Base-by-base conservation (phyloP, 53 echinoderm and acorn worm species). In the Henricia sp. region DNA sequence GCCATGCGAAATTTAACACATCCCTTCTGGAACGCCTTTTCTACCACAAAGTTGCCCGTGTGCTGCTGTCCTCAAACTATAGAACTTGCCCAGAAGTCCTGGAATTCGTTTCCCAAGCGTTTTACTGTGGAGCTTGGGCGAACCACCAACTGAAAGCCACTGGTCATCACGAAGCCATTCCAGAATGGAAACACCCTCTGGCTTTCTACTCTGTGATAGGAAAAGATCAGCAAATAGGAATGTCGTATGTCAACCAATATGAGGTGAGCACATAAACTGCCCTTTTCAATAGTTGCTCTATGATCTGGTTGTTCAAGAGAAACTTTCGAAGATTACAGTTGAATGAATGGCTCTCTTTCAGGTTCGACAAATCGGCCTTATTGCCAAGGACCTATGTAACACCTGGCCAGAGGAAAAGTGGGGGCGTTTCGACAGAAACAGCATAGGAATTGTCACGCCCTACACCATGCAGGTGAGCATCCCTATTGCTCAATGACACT, bases 401-500 rank as follows among this genome's bases (percentile, higher is more conserved):
- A 82, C 77, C 32, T 96, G 96, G 96, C 96, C 96, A 2, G 62
- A 36, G 19, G 87, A 74, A 23, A 75, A 25, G 28, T 94, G 93
- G 93, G 90, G 88, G 29, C 13, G 75, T n/a, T 10, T 86, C 13
- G 70, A 88, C 23, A 76, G 44, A 21, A 85, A 69, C 10, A 82
- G 72, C 41, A 90, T 96, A 24, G 91, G 94, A 21, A 88, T 96
- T 37, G 37, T 96, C 56, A 93, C 96, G 24, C 91, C 93, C 1
- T 96, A 96, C 84, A 73, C 80, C 34, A 87, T 89, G 19, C 96
- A 96, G 93, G 96, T 96, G n/a, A n/a, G n/a, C n/a, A n/a, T n/a
- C n/a, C n/a, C n/a, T n/a, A n/a, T n/a, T n/a, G n/a, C n/a, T n/a
- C n/a, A n/a, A n/a, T n/a, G n/a, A n/a, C n/a, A n/a, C n/a, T n/a